Percentiles rank a stretch among this genome's conserved stretches.
Evolutionary conservation across 2,888 invertebrate species (phyloP).

Genomic region (Drosophila recens): DNA sequence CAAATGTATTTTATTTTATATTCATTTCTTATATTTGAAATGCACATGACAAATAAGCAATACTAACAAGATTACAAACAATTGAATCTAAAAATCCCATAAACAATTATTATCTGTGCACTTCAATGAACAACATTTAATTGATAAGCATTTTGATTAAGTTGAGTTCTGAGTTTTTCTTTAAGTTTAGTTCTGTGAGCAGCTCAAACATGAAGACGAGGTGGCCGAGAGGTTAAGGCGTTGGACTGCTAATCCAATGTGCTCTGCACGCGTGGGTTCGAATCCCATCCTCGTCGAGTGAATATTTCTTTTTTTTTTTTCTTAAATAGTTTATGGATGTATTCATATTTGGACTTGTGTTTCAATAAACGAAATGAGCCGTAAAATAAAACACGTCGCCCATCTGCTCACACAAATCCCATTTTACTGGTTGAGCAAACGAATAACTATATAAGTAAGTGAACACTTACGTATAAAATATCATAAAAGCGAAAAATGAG

Average conservation of each 20-base stretch:
- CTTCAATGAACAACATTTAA: background rate
- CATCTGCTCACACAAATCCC: slow-evolving; percentile 2
- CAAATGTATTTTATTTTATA: background rate
- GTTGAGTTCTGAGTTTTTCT: background rate
- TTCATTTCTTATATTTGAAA: background rate
- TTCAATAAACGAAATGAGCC: slow-evolving; percentile 8
- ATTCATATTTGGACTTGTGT: slow-evolving; percentile 4
- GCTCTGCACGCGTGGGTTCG: slow-evolving; percentile 94
- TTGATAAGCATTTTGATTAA: slow-evolving; percentile 36
- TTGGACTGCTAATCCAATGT: slow-evolving; percentile 95
- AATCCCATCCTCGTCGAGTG: slow-evolving; percentile 91
- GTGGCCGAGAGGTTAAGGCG: slow-evolving; percentile 95
- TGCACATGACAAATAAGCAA: background rate
- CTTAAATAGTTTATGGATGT: background rate
- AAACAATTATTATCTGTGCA: slow-evolving; percentile 16
- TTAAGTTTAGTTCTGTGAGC: slow-evolving; percentile 5
- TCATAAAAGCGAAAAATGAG: background rate
- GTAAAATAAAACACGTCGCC: slow-evolving; percentile 18
- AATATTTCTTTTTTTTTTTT: background rate
- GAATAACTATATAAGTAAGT: slow-evolving; percentile 3
- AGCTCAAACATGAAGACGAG: slow-evolving; percentile 86
- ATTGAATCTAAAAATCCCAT: slow-evolving; percentile 6
- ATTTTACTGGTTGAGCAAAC: background rate
- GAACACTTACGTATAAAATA: background rate
- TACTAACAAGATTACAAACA: background rate